A percentile compares a stretch with the other conserved stretches of the same genome.
phyloP scores from a whole-genome alignment of 2,113 vertebrate genomes.

The Phoenicopterus ruber region DNA sequence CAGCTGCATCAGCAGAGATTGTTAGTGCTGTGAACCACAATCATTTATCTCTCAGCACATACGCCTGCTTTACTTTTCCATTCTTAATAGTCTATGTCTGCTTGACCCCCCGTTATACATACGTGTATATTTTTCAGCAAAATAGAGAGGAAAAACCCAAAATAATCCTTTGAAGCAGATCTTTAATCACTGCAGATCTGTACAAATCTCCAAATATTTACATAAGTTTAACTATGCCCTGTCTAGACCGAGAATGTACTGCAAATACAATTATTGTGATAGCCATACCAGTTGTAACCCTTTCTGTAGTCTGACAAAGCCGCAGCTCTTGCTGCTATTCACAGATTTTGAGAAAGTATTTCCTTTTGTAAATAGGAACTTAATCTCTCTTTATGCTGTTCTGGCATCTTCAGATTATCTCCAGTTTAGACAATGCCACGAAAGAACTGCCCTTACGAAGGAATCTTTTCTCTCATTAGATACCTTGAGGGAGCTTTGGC shows the following conservation, averaged over 20 bases:
- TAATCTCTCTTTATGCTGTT: neutral
- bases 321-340: neutral
- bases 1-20: slow-evolving; percentile 65
- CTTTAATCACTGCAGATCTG: neutral
- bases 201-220: slow-evolving; percentile 31
- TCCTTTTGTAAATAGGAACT: neutral
- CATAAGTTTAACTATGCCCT: neutral
- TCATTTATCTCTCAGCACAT: slow-evolving; percentile 65
- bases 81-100: slow-evolving; percentile 11
- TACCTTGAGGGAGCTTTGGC: neutral
- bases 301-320: neutral
- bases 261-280: neutral
- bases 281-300: neutral
- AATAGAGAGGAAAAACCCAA: neutral
- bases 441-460: neutral
- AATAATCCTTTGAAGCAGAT: neutral
- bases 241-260: neutral
- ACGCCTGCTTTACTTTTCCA: slow-evolving; percentile 11
- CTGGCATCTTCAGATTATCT: neutral
- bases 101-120: slow-evolving; percentile 19
- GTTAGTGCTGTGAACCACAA: slow-evolving; percentile 62
- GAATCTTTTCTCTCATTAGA: neutral
- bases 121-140: neutral
- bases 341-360: neutral
- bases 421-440: neutral